phyloP scores from a whole-genome alignment of 2,113 vertebrate species.

The Aleadryas rufinucha region DNA sequence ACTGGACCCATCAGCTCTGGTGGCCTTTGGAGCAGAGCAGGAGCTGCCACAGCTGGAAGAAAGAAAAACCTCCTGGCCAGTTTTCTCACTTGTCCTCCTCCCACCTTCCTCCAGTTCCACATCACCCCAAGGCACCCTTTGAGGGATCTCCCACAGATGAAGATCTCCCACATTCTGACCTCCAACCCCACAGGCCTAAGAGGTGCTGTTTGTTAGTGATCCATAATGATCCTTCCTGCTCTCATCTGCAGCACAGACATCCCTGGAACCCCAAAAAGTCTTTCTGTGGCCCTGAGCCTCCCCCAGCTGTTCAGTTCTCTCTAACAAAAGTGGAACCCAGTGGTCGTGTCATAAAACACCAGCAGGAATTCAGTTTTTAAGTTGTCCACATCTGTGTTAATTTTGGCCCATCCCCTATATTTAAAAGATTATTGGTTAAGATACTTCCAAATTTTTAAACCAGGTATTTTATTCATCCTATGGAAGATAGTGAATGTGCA shows the following conservation, averaged over 20 bases:
- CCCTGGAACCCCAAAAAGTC: neutral
- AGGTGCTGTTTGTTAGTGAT: neutral
- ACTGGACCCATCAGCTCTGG: neutral
- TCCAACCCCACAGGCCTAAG: neutral
- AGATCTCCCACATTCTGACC: neutral
- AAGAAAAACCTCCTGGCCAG: neutral
- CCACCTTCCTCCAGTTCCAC: neutral
- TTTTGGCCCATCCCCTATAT: neutral
- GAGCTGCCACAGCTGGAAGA: neutral
- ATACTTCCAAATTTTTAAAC: neutral
- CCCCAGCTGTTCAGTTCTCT: neutral
- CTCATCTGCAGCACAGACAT: neutral
- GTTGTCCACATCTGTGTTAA: neutral
- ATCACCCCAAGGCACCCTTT: fast-evolving
- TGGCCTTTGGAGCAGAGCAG: neutral
- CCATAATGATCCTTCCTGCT: fast-evolving
- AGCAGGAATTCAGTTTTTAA: neutral
- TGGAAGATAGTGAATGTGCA: neutral
- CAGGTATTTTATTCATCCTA: neutral
- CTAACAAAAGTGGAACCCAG: neutral
- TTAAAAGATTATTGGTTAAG: neutral
- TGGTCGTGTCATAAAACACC: neutral
- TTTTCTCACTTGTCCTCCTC: neutral
- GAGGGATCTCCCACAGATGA: neutral
- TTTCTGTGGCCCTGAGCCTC: neutral